phyloP scores from a whole-genome alignment of 2,113 vertebrate genomes.

The Muscicapa adusta region DNA sequence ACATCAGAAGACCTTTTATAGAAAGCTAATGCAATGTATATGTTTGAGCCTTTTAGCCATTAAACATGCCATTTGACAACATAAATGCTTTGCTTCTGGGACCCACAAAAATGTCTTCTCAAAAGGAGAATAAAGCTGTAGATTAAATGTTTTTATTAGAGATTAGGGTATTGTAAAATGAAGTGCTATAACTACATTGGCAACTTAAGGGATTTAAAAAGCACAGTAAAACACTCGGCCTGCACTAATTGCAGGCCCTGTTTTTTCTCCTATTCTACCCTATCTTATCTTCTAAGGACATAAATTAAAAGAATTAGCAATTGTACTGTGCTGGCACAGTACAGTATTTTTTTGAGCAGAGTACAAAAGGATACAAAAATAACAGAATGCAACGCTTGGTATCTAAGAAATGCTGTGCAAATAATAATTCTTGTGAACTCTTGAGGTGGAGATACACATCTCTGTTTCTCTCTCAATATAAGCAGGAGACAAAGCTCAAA shows the following conservation, averaged over 20 bases:
- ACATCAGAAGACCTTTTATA: background rate
- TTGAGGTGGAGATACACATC: background rate
- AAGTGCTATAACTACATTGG: background rate
- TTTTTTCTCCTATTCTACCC: background rate
- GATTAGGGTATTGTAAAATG: slow-evolving; percentile 19
- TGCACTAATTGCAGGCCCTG: background rate
- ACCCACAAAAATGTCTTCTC: background rate
- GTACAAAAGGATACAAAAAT: background rate
- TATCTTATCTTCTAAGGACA: background rate
- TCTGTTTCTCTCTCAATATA: background rate
- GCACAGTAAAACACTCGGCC: background rate
- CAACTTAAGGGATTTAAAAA: background rate
- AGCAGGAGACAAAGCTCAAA: background rate
- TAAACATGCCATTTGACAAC: background rate
- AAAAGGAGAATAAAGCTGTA: background rate
- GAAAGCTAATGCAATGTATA: background rate
- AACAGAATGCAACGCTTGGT: background rate
- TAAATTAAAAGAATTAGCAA: background rate
- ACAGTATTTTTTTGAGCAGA: background rate
- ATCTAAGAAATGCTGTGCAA: background rate
- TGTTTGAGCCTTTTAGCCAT: background rate
- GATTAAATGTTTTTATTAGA: background rate
- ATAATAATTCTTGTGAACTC: background rate
- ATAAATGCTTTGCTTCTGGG: background rate
- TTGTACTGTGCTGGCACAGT: background rate